Evolutionary conservation across 2,113 vertebrate genomes (phyloP).

Genomic region (Lycaon pictus): DNA sequence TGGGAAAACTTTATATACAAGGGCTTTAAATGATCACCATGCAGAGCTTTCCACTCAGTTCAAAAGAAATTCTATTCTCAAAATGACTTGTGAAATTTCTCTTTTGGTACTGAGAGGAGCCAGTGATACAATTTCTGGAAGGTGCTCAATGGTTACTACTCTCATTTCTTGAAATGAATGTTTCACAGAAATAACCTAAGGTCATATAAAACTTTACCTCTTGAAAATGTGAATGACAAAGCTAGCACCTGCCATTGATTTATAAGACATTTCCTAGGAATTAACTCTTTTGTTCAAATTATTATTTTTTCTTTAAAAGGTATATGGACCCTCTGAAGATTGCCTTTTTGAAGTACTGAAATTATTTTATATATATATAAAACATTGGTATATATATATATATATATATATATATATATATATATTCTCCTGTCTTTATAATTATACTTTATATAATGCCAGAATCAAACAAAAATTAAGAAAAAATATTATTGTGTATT

Average conservation of each 20-base stretch:
- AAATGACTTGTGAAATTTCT: not conserved
- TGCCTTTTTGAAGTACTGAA: not conserved
- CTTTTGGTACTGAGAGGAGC: not conserved
- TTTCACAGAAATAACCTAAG: constrained; percentile 15
- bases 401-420: not conserved
- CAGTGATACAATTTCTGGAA: not conserved
- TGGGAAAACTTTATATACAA: not conserved
- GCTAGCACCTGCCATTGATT: not conserved
- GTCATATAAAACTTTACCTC: not conserved
- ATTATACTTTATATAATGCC: not conserved
- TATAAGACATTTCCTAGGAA: not conserved
- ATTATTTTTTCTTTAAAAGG: constrained; percentile 12
- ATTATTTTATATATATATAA: not conserved
- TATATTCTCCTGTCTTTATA: not conserved
- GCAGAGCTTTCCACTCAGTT: not conserved
- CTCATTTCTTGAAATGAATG: not conserved
- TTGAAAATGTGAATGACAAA: constrained; percentile 21
- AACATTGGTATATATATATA: not conserved
- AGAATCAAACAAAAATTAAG: not conserved
- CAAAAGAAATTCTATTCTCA: not conserved
- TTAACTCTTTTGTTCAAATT: not conserved
- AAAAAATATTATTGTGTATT: not conserved
- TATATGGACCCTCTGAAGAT: not conserved
- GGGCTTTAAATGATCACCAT: not conserved
- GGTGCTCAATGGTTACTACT: not conserved